Percentiles rank a stretch among this genome's conserved stretches.
Evolutionary conservation across 2,888 invertebrate species (phyloP).

Genomic region (Papilio demoleus): DNA sequence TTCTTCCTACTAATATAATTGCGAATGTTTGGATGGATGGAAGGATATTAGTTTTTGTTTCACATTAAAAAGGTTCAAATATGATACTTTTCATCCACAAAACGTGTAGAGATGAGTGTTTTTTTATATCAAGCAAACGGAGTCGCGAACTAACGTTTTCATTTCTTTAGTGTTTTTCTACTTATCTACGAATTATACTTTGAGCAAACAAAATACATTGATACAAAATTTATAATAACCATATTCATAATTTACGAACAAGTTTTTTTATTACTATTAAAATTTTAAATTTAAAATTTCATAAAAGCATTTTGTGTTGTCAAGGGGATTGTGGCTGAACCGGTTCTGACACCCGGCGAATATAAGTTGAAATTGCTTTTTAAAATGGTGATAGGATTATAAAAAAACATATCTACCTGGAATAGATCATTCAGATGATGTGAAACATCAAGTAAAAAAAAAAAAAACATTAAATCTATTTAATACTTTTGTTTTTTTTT

Average conservation of each 20-base stretch:
- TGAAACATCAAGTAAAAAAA: not conserved
- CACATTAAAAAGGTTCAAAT: too few species aligned
- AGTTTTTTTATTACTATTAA: not conserved
- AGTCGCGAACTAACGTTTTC: not conserved
- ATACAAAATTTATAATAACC: not conserved
- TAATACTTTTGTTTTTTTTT: too few species aligned
- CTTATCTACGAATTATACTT: not conserved
- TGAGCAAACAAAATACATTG: not conserved
- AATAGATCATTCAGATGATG: not conserved
- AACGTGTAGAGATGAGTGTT: too few species aligned
- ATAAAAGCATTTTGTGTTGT: slow-evolving; percentile 3
- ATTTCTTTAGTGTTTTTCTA: not conserved
- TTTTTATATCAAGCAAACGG: too few species aligned
- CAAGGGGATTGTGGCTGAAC: not conserved
- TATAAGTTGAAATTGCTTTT: slow-evolving; percentile 1
- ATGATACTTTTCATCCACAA: too few species aligned
- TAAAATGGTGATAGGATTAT: slow-evolving; percentile 6
- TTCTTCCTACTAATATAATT: too few species aligned
- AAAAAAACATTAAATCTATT: not conserved
- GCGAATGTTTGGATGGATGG: too few species aligned
- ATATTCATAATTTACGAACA: not conserved
- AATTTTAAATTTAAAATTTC: not conserved
- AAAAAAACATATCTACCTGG: slow-evolving; percentile 9
- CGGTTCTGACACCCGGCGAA: slow-evolving; percentile 11
- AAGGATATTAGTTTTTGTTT: too few species aligned